Conservation (phyloP, 2,888 invertebrate species). For the Empis livida region DNA sequence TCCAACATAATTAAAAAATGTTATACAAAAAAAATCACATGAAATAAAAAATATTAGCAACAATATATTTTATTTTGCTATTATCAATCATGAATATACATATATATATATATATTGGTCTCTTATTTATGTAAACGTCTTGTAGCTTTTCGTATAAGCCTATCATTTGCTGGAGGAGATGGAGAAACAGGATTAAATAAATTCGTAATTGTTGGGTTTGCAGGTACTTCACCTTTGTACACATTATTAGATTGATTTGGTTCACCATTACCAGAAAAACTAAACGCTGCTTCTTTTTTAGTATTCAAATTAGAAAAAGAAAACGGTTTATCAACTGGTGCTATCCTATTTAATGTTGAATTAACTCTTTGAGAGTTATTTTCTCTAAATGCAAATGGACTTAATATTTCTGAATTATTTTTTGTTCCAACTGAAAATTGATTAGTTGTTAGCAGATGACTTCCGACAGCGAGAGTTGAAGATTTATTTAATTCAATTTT, state of each 20-base stretch:
- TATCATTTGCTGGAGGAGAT: slow-evolving; percentile 14
- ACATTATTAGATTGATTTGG: no score
- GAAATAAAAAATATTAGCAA: not conserved
- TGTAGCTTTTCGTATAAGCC: slow-evolving; percentile 25
- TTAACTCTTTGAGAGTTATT: no score
- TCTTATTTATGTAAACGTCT: slow-evolving; percentile 23
- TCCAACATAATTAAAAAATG: slow-evolving; percentile 29
- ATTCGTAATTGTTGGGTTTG: not conserved
- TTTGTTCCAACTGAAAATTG: slow-evolving; percentile 1
- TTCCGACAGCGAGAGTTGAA: not conserved
- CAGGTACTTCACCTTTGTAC: not conserved
- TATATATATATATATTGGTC: no score
- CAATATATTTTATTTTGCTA: no score
- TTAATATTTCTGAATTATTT: not conserved
- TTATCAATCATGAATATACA: no score
- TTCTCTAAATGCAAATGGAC: no score
- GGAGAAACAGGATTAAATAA: slow-evolving; percentile 6
- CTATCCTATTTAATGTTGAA: no score
- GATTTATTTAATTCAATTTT: no score
- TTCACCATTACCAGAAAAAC: slow-evolving; percentile 1
- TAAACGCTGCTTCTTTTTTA: not conserved
- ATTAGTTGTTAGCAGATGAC: not conserved
- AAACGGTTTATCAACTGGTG: no score
- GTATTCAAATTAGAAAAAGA: no score
- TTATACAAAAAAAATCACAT: slow-evolving; percentile 19